These are phyloP conservation scores for Protonibea diacanthus DNA, from an alignment of 2,797 vertebrate species.

Conservation along the genomic window DNA sequence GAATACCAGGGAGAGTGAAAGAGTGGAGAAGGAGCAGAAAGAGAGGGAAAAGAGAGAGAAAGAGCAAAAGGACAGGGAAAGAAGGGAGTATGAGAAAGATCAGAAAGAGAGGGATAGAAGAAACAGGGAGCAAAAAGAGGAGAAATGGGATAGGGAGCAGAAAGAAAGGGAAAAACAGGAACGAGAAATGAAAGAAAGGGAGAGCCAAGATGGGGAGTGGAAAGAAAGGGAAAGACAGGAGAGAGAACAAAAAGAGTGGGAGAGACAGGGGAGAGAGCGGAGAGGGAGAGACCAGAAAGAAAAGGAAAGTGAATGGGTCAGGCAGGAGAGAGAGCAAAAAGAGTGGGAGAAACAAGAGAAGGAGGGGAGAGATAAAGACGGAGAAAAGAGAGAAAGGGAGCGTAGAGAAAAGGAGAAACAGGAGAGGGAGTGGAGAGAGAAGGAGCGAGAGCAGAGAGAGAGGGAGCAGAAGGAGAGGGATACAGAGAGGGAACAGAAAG, in stretches of 20 bases:
- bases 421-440: slow-evolving; percentile 30
- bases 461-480: slow-evolving; percentile 10
- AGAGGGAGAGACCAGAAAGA: slow-evolving; percentile 13
- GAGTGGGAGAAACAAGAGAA: slow-evolving; percentile 31
- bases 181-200: slow-evolving; percentile 9
- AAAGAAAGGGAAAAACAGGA: slow-evolving; percentile 39
- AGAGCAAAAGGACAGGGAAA: slow-evolving; percentile 25
- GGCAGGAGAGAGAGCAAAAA: slow-evolving; percentile 23
- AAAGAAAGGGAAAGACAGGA: slow-evolving; percentile 13
- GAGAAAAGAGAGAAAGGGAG: slow-evolving; percentile 12
- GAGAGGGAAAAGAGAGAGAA: slow-evolving; percentile 39
- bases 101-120: slow-evolving; percentile 12
- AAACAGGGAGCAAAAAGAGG: slow-evolving; percentile 34
- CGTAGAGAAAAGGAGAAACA: slow-evolving; percentile 31
- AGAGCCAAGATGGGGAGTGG: slow-evolving; percentile 8
- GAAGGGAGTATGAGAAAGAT: slow-evolving; percentile 20
- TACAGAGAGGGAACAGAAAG: slow-evolving; percentile 17
- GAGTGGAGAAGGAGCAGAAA: slow-evolving; percentile 51
- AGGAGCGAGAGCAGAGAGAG: slow-evolving; percentile 22
- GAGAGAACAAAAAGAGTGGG: slow-evolving; percentile 15
- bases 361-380: slow-evolving; percentile 61
- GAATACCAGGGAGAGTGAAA: slow-evolving; percentile 60
- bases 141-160: slow-evolving; percentile 54
- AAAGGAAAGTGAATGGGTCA: slow-evolving; percentile 20
- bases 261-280: slow-evolving; percentile 21